A percentile compares a stretch with the other conserved stretches of the same genome.
Conservation (phyloP, 1,140 invertebrate genomes). For the Magallana gigas region DNA sequence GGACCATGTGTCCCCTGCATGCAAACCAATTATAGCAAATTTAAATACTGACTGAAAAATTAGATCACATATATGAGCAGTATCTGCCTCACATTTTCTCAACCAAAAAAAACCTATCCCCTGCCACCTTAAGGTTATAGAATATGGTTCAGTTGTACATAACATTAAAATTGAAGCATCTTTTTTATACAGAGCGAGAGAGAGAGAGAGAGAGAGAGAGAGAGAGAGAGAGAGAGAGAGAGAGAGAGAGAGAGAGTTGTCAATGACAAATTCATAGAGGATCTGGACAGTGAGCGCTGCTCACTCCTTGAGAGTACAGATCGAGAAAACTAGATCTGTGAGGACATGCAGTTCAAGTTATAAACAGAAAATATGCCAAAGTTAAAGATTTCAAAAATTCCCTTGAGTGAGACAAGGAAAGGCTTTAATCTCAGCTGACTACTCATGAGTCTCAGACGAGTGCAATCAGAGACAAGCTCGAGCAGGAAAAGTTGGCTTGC, state of each 20-base stretch:
- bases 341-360: slow-evolving; percentile 66
- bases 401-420: slow-evolving; percentile 52
- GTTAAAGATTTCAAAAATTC: slow-evolving; percentile 59
- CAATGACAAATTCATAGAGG: slow-evolving; percentile 59
- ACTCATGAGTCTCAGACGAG: slow-evolving; percentile 56
- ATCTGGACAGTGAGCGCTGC: slow-evolving; percentile 62
- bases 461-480: slow-evolving; percentile 59
- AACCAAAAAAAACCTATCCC: too few relatives aligned
- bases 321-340: slow-evolving; percentile 53
- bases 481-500: slow-evolving; percentile 62
- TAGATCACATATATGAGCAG: too few relatives aligned
- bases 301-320: slow-evolving; percentile 50
- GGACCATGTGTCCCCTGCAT: too few relatives aligned
- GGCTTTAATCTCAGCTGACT: slow-evolving; percentile 52
- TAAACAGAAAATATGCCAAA: background rate
- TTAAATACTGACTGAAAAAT: too few relatives aligned
- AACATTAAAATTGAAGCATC: background rate
- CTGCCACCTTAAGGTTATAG: too few relatives aligned
- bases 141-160: too few relatives aligned
- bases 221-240: slow-evolving; percentile 63
- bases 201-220: slow-evolving; percentile 61
- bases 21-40: too few relatives aligned
- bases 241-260: slow-evolving; percentile 61
- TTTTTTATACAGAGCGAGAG: slow-evolving; percentile 57
- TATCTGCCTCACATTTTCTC: too few relatives aligned